A percentile compares a stretch with the other conserved stretches of the same genome.
Conservation (phyloP, 2,797 vertebrate genomes). For the Neosilurus mollespiculum region DNA sequence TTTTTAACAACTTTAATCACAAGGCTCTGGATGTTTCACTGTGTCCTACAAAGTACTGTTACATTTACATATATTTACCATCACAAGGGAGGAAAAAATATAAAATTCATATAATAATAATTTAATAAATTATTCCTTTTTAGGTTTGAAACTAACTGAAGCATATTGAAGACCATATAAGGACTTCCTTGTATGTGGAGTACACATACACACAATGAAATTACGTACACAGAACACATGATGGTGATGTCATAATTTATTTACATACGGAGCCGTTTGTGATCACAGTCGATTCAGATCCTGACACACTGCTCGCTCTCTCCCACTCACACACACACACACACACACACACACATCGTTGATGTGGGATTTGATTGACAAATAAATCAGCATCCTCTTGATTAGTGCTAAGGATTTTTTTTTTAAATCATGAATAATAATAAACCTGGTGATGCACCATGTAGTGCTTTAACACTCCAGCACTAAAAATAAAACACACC, state of each 20-base stretch:
- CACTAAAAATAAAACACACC: neutral
- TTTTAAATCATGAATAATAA: neutral
- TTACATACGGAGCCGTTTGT: neutral
- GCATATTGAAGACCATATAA: neutral
- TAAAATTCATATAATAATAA: too few relatives aligned
- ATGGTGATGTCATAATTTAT: conserved; percentile 11
- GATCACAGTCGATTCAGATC: neutral
- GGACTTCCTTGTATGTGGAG: too few relatives aligned
- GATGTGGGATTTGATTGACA: neutral
- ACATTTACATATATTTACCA: neutral
- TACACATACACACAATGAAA: neutral
- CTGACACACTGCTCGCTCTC: neutral
- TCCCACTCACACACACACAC: neutral
- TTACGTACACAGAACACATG: too few relatives aligned
- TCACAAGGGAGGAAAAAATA: neutral
- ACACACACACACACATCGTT: neutral
- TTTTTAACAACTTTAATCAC: too few relatives aligned
- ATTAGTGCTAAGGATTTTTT: neutral
- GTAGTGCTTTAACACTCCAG: too few relatives aligned
- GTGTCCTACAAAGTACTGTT: neutral
- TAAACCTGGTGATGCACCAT: neutral
- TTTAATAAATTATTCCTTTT: neutral
- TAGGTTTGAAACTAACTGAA: neutral
- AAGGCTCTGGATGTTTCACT: too few relatives aligned
- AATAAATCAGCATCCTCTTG: neutral